Conservation (phyloP, 2,797 vertebrate genomes). For the Enteromius paludinosus region DNA sequence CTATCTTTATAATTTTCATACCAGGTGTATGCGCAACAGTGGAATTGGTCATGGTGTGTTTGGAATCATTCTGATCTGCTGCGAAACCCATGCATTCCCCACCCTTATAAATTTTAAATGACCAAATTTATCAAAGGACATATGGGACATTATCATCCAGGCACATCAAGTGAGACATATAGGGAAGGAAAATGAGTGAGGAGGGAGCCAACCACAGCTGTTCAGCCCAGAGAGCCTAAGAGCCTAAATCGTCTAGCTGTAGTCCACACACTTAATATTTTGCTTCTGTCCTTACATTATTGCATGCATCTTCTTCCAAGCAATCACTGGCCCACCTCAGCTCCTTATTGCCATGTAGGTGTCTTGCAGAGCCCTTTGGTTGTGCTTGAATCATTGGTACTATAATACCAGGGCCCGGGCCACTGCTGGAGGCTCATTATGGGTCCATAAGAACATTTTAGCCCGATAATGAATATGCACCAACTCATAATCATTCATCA, state of each 20-base stretch:
- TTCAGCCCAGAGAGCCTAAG: conserved; percentile 17
- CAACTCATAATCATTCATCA: conserved; percentile 65
- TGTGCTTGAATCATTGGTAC: not conserved
- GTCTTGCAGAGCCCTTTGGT: conserved; percentile 1
- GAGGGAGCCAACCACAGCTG: conserved; percentile 47
- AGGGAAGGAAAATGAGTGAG: conserved; percentile 61
- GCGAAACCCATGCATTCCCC: not conserved
- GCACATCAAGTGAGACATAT: conserved; percentile 63
- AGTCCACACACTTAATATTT: not conserved
- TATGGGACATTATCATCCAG: conserved; percentile 64
- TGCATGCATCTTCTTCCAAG: conserved; percentile 9
- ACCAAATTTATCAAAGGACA: conserved; percentile 66
- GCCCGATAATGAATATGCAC: conserved; percentile 59
- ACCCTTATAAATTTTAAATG: conserved; percentile 54
- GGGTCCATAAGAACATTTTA: conserved; percentile 56
- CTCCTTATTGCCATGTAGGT: not conserved
- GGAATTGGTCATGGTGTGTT: not conserved
- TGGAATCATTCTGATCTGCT: conserved; percentile 25
- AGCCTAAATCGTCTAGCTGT: conserved; percentile 21
- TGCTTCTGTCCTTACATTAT: conserved; percentile 1
- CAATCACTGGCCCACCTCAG: not conserved
- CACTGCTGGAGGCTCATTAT: conserved; percentile 50
- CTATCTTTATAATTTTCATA: not conserved
- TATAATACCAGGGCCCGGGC: not conserved
- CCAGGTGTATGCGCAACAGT: not conserved